Evolutionary conservation across 53 echinoderm and acorn worm species (phyloP).

Genomic region (Pentamera pediparva): DNA sequence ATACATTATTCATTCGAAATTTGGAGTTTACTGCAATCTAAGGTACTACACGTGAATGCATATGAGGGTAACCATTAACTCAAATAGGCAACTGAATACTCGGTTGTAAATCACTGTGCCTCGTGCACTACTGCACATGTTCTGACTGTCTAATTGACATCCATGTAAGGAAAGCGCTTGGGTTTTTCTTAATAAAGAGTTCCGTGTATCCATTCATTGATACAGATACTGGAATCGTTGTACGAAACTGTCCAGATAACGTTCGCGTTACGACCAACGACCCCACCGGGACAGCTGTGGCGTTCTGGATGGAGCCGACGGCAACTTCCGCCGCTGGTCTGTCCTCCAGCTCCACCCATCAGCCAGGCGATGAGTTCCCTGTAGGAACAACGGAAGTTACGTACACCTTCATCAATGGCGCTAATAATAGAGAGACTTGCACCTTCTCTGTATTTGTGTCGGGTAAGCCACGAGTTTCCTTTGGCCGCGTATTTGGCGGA

Average conservation of each 20-base stretch:
- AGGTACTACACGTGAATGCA: no score
- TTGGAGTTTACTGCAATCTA: no score
- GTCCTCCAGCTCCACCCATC: constrained; percentile 23
- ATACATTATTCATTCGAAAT: no score
- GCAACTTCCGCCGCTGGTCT: constrained; percentile 37
- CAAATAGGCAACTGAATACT: no score
- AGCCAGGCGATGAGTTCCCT: constrained; percentile 41
- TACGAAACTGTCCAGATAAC: constrained; percentile 44
- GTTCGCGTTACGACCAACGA: constrained; percentile 27
- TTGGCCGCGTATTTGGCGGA: no score
- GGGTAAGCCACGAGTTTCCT: neutral
- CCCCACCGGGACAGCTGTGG: neutral
- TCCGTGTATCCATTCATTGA: neutral
- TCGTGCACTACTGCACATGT: no score
- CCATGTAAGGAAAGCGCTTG: neutral
- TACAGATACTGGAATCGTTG: constrained; percentile 20
- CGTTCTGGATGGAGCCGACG: constrained; percentile 44
- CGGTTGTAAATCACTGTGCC: no score
- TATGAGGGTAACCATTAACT: no score
- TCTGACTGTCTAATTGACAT: no score
- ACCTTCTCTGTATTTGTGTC: constrained; percentile 51
- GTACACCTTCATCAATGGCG: constrained; percentile 45
- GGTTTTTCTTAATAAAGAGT: no score
- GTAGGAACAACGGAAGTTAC: constrained; percentile 39
- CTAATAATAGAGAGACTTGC: constrained; percentile 41